Evolutionary conservation across 1,140 invertebrate genomes (phyloP).

Genomic region (Anagrus nilaparvatae): DNA sequence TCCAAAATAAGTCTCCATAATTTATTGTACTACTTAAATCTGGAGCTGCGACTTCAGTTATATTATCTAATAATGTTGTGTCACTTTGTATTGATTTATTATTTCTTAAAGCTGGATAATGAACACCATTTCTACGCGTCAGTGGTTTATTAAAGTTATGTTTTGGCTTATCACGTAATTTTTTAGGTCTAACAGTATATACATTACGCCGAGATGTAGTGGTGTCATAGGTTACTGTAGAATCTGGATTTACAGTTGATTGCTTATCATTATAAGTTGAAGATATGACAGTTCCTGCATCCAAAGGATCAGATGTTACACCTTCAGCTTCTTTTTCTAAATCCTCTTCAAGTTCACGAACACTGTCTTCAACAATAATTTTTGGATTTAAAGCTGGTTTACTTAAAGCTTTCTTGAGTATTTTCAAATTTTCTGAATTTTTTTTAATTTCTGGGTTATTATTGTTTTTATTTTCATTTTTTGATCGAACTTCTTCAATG

Average conservation of each 20-base stretch:
- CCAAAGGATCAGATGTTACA: constrained; percentile 11
- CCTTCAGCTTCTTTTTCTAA: constrained; percentile 22
- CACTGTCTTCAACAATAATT: constrained; percentile 20
- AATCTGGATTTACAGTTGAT: too few relatives aligned
- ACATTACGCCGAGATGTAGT: constrained; percentile 1
- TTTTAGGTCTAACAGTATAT: constrained; percentile 8
- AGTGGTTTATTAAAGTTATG: too few relatives aligned
- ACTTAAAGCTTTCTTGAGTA: constrained; percentile 1
- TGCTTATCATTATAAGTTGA: too few relatives aligned
- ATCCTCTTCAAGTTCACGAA: constrained; percentile 27
- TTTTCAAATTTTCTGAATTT: constrained; percentile 3
- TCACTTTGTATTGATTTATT: too few relatives aligned
- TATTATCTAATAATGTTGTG: too few relatives aligned
- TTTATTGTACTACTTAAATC: too few relatives aligned
- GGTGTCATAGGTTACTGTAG: background rate
- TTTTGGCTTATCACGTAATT: too few relatives aligned
- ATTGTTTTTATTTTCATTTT: constrained; percentile 14
- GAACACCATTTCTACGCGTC: too few relatives aligned
- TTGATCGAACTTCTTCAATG: background rate
- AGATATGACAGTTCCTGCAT: too few relatives aligned
- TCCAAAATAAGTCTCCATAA: constrained; percentile 26
- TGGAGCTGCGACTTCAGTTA: too few relatives aligned
- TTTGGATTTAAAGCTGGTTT: constrained; percentile 21
- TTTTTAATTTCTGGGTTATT: constrained; percentile 8
- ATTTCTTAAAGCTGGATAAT: too few relatives aligned